These are phyloP conservation scores for Sorex araneus DNA, from an alignment of 2,113 vertebrate species.

Conservation along the genomic window DNA sequence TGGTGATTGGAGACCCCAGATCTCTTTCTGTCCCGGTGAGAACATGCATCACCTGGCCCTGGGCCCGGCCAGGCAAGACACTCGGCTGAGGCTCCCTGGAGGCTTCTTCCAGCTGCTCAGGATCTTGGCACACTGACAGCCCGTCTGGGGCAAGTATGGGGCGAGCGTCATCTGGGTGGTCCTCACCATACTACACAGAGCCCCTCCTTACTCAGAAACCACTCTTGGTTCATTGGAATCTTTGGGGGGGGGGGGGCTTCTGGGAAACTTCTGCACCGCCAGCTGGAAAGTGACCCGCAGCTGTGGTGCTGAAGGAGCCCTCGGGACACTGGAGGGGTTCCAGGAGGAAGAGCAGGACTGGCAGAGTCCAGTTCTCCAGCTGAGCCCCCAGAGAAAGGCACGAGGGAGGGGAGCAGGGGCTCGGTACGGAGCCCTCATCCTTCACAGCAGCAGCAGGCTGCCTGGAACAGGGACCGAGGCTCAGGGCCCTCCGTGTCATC, in stretches of 20 bases:
- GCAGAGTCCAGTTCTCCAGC: background rate
- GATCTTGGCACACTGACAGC: background rate
- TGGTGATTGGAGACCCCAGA: background rate
- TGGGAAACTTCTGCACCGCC: too few relatives aligned
- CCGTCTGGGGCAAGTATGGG: too few relatives aligned
- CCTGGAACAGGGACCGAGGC: too few relatives aligned
- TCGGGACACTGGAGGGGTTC: background rate
- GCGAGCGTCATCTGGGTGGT: background rate
- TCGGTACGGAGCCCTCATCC: background rate
- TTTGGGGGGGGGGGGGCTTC: too few relatives aligned
- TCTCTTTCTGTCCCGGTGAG: conserved; percentile 74
- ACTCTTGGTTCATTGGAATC: too few relatives aligned
- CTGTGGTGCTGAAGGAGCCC: background rate
- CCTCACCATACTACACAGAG: too few relatives aligned
- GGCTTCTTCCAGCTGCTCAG: background rate
- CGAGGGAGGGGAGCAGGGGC: background rate
- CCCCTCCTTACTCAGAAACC: too few relatives aligned
- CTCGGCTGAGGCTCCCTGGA: background rate
- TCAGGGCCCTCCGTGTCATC: background rate
- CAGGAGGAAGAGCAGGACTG: background rate
- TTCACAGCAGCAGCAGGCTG: background rate
- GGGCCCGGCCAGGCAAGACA: background rate
- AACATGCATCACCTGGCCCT: background rate
- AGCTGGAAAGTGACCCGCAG: too few relatives aligned
- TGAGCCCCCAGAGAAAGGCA: background rate